phyloP scores from a whole-genome alignment of 2,797 vertebrate species.

The Halcyon badia region DNA sequence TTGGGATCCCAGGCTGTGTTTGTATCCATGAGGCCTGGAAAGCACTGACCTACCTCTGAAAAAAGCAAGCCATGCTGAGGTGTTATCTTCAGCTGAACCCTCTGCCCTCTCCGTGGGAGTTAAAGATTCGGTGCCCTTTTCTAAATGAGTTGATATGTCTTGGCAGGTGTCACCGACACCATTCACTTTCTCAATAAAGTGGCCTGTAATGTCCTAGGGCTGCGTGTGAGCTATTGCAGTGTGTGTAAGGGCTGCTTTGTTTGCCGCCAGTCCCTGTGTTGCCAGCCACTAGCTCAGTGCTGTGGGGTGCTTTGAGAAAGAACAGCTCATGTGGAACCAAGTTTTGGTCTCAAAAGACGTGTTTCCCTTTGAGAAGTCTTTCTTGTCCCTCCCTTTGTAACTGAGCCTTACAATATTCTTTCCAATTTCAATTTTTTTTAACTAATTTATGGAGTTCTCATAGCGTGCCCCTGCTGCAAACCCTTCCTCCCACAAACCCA shows the following conservation, averaged over 20 bases:
- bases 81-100: neutral
- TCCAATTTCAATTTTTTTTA: neutral
- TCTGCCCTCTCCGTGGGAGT: neutral
- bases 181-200: neutral
- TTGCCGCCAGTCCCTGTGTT: neutral
- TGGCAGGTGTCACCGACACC: neutral
- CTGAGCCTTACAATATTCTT: neutral
- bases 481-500: neutral
- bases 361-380: neutral
- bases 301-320: neutral
- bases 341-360: neutral
- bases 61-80: neutral
- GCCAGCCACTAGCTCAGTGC: neutral
- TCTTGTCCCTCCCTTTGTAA: neutral
- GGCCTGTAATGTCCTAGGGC: neutral
- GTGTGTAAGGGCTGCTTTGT: neutral
- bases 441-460: neutral
- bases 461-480: neutral
- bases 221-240: neutral
- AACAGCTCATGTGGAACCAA: neutral
- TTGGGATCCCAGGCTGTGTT: neutral
- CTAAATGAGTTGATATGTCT: neutral
- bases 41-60: neutral
- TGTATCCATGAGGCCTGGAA: neutral
- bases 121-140: neutral